A percentile compares a stretch with the other conserved stretches of the same genome.
Evolutionary conservation across 2,113 vertebrate genomes (phyloP).

Genomic region (Cervus canadensis): DNA sequence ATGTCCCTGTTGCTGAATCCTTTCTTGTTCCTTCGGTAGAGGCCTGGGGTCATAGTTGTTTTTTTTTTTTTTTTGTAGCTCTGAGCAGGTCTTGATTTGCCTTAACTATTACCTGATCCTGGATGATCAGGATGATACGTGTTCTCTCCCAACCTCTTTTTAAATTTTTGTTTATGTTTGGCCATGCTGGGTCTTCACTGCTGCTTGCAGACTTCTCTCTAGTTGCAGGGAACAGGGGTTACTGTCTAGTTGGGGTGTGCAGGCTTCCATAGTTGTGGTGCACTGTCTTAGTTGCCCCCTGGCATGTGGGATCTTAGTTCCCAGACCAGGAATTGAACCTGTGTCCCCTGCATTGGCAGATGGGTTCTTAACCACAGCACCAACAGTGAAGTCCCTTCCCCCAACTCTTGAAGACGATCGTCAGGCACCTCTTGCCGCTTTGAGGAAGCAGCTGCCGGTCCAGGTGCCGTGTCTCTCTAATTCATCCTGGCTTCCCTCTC

Average conservation of each 20-base stretch:
- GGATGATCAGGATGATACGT: neutral
- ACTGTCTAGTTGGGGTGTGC: fast-evolving
- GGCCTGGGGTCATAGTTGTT: neutral
- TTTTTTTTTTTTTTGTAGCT: neutral
- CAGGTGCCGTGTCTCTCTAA: neutral
- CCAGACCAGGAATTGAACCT: neutral
- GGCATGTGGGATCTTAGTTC: neutral
- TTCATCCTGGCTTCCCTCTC: neutral
- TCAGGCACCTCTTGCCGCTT: neutral
- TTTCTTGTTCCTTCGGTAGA: neutral
- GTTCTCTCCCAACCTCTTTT: neutral
- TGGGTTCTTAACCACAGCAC: fast-evolving
- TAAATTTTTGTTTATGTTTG: neutral
- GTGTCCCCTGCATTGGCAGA: neutral
- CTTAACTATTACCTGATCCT: neutral
- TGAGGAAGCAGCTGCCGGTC: neutral
- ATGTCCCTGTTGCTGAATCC: neutral
- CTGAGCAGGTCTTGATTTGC: neutral
- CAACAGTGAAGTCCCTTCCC: neutral
- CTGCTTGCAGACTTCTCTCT: neutral
- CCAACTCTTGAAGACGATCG: neutral
- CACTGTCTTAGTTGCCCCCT: neutral
- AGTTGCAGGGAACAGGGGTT: neutral
- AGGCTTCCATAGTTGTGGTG: fast-evolving
- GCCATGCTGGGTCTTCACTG: neutral